Evolutionary conservation across 1,140 invertebrate genomes (phyloP).

Genomic region (Aporrectodea caliginosa): DNA sequence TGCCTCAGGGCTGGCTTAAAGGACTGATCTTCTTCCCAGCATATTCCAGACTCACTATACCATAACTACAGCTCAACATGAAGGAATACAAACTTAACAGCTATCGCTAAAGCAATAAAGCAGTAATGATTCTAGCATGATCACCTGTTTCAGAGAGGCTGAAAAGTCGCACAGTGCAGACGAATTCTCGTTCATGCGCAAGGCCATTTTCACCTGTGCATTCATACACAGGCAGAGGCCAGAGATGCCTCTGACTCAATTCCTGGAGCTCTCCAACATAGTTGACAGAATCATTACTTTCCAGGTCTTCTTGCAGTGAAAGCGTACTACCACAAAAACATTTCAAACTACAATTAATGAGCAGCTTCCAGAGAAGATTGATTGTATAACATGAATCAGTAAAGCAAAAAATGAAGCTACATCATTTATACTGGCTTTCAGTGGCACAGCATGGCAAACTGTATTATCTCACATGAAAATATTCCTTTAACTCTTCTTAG

Average conservation of each 20-base stretch:
- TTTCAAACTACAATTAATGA: background rate
- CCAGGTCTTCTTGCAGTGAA: background rate
- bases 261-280: background rate
- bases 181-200: background rate
- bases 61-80: too few species aligned
- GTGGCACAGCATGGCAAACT: background rate
- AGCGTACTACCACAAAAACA: background rate
- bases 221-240: background rate
- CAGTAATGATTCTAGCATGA: too few species aligned
- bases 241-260: background rate
- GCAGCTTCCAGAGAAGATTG: background rate
- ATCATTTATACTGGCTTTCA: background rate
- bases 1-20: too few species aligned
- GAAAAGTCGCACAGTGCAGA: background rate
- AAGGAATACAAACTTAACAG: too few species aligned
- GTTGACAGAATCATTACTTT: too few species aligned
- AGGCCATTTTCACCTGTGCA: background rate
- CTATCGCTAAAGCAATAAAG: too few species aligned
- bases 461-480: background rate
- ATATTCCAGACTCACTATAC: too few species aligned
- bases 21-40: too few species aligned
- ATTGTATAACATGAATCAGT: background rate
- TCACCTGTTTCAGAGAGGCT: background rate
- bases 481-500: too few species aligned
- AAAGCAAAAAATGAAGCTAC: background rate